Percentiles rank a stretch among this genome's conserved stretches.
These are phyloP conservation scores for Melieria omissa DNA, from an alignment of 2,888 invertebrate species.

Conservation along the genomic window DNA sequence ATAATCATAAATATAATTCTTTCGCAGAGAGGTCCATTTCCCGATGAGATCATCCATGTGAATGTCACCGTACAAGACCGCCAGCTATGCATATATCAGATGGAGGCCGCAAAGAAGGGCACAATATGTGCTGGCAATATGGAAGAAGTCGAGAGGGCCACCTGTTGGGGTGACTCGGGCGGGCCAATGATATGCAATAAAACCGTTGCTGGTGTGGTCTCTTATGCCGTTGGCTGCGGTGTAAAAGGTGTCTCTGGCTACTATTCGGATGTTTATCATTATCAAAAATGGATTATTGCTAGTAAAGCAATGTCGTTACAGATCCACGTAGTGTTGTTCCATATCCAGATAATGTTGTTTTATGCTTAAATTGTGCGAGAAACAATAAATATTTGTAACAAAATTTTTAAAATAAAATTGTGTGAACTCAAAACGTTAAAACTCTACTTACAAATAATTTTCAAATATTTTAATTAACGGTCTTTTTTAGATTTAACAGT, in stretches of 20 bases:
- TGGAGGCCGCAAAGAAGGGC: not conserved
- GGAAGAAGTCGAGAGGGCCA: not conserved
- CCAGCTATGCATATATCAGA: not conserved
- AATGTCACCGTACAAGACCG: not conserved
- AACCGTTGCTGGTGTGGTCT: conserved; percentile 13
- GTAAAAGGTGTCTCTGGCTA: not conserved
- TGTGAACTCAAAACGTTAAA: no score
- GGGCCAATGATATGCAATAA: conserved; percentile 22
- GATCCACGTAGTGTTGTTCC: no score
- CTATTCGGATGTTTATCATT: conserved; percentile 13
- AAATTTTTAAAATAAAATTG: no score
- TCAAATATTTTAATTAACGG: no score
- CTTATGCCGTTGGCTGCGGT: conserved; percentile 12
- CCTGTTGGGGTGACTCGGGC: conserved; percentile 19
- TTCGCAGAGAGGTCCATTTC: not conserved
- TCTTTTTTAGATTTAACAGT: no score
- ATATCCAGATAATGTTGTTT: no score
- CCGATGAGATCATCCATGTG: not conserved
- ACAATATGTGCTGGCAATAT: conserved; percentile 14
- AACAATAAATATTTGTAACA: no score
- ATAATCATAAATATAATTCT: not conserved
- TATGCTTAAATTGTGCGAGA: no score
- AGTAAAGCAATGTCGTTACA: no score
- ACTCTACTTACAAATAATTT: no score
- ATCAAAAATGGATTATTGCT: conserved; percentile 10